Evolutionary conservation across 2,888 invertebrate species (phyloP), one percentile per base, ranked within the genome.

Genomic region (Frankliniella intonsa): DNA sequence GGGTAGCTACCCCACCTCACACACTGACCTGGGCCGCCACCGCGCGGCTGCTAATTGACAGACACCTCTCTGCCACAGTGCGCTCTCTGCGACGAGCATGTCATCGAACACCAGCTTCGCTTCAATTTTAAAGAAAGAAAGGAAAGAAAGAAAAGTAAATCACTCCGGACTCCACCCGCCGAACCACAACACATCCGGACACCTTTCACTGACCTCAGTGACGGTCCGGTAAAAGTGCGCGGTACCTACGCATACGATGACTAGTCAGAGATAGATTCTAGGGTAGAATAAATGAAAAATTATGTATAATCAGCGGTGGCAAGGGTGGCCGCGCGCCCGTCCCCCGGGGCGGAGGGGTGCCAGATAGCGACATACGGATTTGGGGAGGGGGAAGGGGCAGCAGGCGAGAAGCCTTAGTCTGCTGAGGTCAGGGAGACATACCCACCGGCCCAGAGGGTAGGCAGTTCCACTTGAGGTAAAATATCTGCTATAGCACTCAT

Each of bases 371-470:
- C 22, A 25, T 12, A 25, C 11, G 69, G 25, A 25, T 9, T 22
- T 8, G 3, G 69, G 11, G 22, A 22, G 69, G 11, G n/a, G 11
- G 69, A 22, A 11, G n/a, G 65, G n/a, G n/a, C 8, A 22, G 69
- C 22, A 62, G 62, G 17, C n/a, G 69, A 2, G 69, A 76, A 76
- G 69, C 69, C 69, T 11, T 76, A 76, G 69, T 76, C 25, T 76
- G 69, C 69, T 76, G 69, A 25, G 69, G 69, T 76, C 69, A 76
- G 69, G 69, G 69, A 76, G 69, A 76, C 69, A 25, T 38, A 38
- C 38, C 38, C 38, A 3, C 3, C 2, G 38, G 38, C 38, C 38
- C 38, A 3, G 38, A 38, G 38, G 38, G 38, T 38, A 38, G 38
- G 38, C 38, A 38, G 38, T 38, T 38, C 38, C 5, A 38, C 38